Evolutionary conservation across 2,888 invertebrate genomes (phyloP), one percentile per base, ranked within the genome.

Genomic region (Drosophila quasianomalipes): DNA sequence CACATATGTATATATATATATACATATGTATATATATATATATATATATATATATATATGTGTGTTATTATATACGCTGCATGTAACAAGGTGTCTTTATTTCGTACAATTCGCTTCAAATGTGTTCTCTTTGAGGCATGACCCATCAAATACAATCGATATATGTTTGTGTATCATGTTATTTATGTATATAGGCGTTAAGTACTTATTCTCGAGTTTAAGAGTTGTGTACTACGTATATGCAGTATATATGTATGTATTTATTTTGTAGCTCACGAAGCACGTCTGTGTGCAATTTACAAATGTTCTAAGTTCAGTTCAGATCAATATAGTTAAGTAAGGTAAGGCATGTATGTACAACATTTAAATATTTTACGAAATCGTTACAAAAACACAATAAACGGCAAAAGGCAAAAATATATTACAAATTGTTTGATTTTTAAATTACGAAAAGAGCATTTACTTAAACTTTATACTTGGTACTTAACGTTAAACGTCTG

Each of bases 1-100:
- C 2, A 44, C 0, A 6, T 6, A 22, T 22, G 5, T 12, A 44
- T 12, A 6, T n/a, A n/a, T 3, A 12, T 54, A 22, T 22, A 22
- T 22, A 6, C 3, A 22, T 22, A 2, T 12, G n/a, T 12, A 6
- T 3, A 7, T 31, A n/a, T 14, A 35, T 41, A 12, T 31, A n/a
- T 14, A 35, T 41, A n/a, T n/a, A n/a, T 3, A 7, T 54, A 28
- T 57, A 14, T 49, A 12, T 31, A n/a, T 14, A 35, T 41, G 26
- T 35, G n/a, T 16, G 28, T 30, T 5, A 37, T 49, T 19, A 39
- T 60, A 26, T 72, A 73, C 72, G 68, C 63, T 81, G 71, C 67
- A 66, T 81, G 52, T 61, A 67, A 59, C 35, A 74, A 76, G 66
- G 53, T 66, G 66, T 80, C 64, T 85, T 85, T 85, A 88, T 88